phyloP scores from a whole-genome alignment of 1,140 invertebrate genomes.

The Drosophila equinoxialis region DNA sequence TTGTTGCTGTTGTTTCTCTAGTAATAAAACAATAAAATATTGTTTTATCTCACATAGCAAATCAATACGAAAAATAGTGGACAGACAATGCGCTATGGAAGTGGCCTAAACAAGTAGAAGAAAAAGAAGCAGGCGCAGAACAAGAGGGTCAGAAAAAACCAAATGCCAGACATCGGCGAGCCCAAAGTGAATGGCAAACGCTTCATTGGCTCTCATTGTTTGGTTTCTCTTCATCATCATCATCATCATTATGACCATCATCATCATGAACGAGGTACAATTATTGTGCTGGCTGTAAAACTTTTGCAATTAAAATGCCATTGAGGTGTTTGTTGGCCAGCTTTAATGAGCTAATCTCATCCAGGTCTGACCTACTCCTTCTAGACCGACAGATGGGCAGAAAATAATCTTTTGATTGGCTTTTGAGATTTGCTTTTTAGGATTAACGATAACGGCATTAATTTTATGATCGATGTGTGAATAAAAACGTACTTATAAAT shows the following conservation, averaged over 20 bases:
- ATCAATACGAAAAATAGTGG: conserved; percentile 39
- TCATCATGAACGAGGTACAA: conserved; percentile 2
- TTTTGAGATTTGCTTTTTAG: neutral
- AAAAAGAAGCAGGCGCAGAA: conserved; percentile 1
- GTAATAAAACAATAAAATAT: conserved; percentile 60
- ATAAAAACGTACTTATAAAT: neutral
- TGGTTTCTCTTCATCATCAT: conserved; percentile 15
- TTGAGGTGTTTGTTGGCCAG: conserved; percentile 47
- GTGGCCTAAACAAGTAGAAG: conserved; percentile 21
- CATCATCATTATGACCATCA: neutral
- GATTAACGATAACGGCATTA: neutral
- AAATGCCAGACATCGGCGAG: conserved; percentile 19
- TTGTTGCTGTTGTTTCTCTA: conserved; percentile 31
- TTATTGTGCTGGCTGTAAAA: conserved; percentile 43
- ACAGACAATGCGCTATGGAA: conserved; percentile 4
- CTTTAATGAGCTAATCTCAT: conserved; percentile 53
- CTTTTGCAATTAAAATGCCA: conserved; percentile 73
- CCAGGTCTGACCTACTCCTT: neutral
- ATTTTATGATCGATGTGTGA: neutral
- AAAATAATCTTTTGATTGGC: conserved; percentile 32
- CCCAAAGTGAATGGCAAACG: conserved; percentile 38
- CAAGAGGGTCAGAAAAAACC: conserved; percentile 22
- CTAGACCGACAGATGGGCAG: conserved; percentile 2
- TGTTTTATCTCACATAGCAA: conserved; percentile 49
- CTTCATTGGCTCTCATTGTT: conserved; percentile 12